Percentiles rank a stretch among this genome's conserved stretches.
Conservation (phyloP, 2,888 invertebrate genomes). For the Ganaspis brasiliensis region DNA sequence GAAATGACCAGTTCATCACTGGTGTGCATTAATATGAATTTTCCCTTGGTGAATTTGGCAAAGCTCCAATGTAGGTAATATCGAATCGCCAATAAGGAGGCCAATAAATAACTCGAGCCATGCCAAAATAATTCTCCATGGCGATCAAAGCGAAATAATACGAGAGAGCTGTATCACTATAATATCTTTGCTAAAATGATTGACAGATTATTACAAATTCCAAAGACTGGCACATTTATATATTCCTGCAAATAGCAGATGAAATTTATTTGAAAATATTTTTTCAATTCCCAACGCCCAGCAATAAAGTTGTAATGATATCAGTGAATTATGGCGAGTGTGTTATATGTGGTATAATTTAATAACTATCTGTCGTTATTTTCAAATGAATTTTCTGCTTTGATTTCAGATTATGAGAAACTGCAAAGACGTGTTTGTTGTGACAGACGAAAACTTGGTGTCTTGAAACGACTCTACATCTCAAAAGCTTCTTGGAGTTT, state of each 20-base stretch:
- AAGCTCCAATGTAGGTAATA: conserved; percentile 69
- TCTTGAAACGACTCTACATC: conserved; percentile 62
- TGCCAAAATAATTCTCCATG: conserved; percentile 71
- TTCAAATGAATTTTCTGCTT: background rate
- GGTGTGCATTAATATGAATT: conserved; percentile 16
- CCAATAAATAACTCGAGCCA: conserved; percentile 72
- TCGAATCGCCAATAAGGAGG: conserved; percentile 70
- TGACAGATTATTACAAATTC: conserved; percentile 29
- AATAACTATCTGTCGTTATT: conserved; percentile 15
- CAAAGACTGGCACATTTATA: conserved; percentile 1
- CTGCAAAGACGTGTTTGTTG: conserved; percentile 71
- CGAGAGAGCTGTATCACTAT: conserved; percentile 3
- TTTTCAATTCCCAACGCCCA: background rate
- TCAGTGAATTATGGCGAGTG: background rate
- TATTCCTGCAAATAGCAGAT: background rate
- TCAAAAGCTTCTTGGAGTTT: conserved; percentile 56
- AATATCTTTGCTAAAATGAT: conserved; percentile 22
- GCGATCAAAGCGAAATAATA: conserved; percentile 65
- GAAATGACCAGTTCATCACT: conserved; percentile 37
- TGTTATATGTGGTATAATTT: background rate
- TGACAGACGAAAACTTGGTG: conserved; percentile 69
- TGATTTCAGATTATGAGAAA: conserved; percentile 47
- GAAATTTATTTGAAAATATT: conserved; percentile 11
- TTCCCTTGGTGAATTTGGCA: conserved; percentile 64
- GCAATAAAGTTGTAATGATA: background rate